Evolutionary conservation across 2,797 vertebrate species (phyloP).

Genomic region (Babyrousa celebensis): DNA sequence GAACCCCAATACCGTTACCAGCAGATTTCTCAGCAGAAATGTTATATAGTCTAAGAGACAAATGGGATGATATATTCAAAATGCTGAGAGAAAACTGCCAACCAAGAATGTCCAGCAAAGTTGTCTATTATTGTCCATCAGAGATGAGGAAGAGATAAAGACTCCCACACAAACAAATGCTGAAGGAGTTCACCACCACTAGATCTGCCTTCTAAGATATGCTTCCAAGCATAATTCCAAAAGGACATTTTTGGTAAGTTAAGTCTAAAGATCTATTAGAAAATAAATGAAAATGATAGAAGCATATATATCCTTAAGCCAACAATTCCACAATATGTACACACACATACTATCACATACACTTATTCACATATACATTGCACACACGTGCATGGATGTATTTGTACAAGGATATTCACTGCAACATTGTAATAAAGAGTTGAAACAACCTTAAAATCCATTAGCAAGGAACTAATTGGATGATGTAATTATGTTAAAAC

Average conservation of each 20-base stretch:
- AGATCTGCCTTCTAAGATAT: background rate
- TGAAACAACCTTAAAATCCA: constrained; percentile 48
- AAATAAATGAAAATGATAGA: constrained; percentile 1
- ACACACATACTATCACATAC: background rate
- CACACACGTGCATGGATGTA: background rate
- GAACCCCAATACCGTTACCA: background rate
- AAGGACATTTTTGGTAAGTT: constrained; percentile 34
- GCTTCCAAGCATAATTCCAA: background rate
- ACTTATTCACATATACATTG: constrained; percentile 17
- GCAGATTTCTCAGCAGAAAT: background rate
- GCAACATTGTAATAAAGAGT: background rate
- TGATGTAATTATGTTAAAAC: constrained; percentile 3
- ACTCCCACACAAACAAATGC: background rate
- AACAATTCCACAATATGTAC: background rate
- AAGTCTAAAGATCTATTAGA: constrained; percentile 22
- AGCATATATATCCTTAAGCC: background rate
- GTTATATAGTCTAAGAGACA: background rate
- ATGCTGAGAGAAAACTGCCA: background rate
- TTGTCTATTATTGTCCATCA: background rate
- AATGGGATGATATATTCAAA: background rate
- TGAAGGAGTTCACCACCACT: background rate
- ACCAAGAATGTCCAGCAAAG: background rate
- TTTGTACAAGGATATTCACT: constrained; percentile 4
- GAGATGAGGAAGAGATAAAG: background rate
- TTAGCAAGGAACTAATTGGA: background rate